Evolutionary conservation across 2,113 vertebrate species (phyloP), one percentile per base, ranked within the genome.

Genomic region (Ursus arctos): DNA sequence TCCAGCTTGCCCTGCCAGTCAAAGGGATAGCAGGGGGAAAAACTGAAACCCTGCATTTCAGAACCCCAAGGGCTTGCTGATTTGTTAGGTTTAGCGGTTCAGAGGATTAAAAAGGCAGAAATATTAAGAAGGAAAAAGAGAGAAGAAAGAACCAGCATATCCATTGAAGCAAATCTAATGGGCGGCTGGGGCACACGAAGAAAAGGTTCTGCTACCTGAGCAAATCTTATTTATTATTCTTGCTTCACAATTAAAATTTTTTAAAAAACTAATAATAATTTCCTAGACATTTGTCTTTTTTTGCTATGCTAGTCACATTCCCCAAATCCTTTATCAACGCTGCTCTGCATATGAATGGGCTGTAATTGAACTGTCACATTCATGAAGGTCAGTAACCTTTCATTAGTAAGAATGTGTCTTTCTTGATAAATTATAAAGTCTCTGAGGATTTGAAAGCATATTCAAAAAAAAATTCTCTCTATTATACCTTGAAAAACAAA

Each of bases 331-430:
- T 99, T 99, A 99, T 99, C 99, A 98, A 97, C 92, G 97, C 99
- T 99, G 98, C 97, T 99, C 98, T 99, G 98, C 99, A 99, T 99
- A 99, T 99, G 98, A 99, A 99, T 99, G 99, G 98, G 97, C 98
- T 99, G 98, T 99, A 99, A 99, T 99, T 99, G 99, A 99, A 98
- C 99, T 99, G 99, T 99, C 99, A 99, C 98, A 98, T 98, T 99
- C 99, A 98, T 98, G 99, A 99, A 99, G 99, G 99, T 99, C 99
- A 99, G 99, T 99, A 99, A 99, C 99, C 99, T 99, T 99, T 99
- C 99, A 99, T 99, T 99, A 99, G 99, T 98, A 99, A 99, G 99
- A 99, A 99, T 99, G 98, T 99, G 99, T 99, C 99, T 99, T 99
- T 99, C 99, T 98, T 99, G 98, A 99, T 99, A 99, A 99, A 99